phyloP scores from a whole-genome alignment of 2,888 invertebrate species.

The Tribolium freemani region DNA sequence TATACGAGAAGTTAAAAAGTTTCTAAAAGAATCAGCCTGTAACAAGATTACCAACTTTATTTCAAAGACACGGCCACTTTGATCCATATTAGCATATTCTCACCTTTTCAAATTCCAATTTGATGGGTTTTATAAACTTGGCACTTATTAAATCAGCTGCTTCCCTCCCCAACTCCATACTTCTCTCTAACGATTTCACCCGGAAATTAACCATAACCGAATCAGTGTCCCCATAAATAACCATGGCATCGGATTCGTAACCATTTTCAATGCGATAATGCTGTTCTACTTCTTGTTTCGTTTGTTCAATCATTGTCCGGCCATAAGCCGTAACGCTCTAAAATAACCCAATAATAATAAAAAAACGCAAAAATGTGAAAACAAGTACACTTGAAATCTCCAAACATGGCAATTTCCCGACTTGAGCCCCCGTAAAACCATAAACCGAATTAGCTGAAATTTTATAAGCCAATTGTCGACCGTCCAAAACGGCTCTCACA shows the following conservation, averaged over 20 bases:
- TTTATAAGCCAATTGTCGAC: conserved; percentile 96
- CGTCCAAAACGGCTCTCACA: conserved; percentile 93
- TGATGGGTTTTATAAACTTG: conserved; percentile 96
- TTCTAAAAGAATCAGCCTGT: no score
- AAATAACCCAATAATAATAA: conserved; percentile 43
- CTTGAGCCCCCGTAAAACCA: conserved; percentile 99
- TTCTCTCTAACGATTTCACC: conserved; percentile 88
- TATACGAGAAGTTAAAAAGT: no score
- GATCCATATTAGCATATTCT: no score
- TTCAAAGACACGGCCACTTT: no score
- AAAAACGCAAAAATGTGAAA: not conserved
- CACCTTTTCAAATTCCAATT: conserved; percentile 97
- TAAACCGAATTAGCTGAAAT: conserved; percentile 99
- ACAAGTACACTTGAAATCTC: conserved; percentile 86
- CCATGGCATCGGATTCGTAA: conserved; percentile 90
- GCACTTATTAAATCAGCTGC: conserved; percentile 93
- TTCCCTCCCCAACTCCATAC: conserved; percentile 94
- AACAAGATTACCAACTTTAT: conserved; percentile 25
- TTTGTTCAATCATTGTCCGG: conserved; percentile 94
- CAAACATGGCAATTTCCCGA: conserved; percentile 94
- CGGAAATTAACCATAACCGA: conserved; percentile 99
- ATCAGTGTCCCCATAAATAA: conserved; percentile 99
- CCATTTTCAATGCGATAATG: conserved; percentile 88
- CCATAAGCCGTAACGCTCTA: conserved; percentile 95
- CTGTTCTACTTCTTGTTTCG: conserved; percentile 94